Evolutionary conservation across 2,113 vertebrate species (phyloP).

Genomic region (Sinocyclocheilus grahami): DNA sequence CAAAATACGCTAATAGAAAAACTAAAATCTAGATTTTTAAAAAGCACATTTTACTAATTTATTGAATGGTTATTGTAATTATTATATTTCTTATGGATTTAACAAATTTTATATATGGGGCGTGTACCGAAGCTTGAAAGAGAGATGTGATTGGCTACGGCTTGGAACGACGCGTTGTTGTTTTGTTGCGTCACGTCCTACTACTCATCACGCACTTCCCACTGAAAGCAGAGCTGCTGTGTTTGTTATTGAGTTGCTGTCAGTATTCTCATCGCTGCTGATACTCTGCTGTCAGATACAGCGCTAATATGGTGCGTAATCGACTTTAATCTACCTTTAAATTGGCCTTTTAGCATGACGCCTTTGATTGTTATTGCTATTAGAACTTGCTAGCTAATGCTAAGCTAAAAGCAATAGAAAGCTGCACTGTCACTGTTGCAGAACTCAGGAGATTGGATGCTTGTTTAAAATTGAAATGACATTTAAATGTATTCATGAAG

Average conservation of each 20-base stretch:
- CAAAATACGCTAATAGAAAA: background rate
- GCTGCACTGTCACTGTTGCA: slow-evolving; percentile 65
- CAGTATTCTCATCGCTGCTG: background rate
- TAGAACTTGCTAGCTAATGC: background rate
- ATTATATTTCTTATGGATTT: background rate
- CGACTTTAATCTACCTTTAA: background rate
- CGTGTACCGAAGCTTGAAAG: background rate
- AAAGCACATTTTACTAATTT: fast-evolving
- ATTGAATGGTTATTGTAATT: background rate
- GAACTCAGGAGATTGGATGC: background rate
- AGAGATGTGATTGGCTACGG: slow-evolving; percentile 35
- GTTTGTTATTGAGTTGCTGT: background rate
- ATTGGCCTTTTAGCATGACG: background rate
- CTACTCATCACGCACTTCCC: background rate
- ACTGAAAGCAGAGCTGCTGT: background rate
- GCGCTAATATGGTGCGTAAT: slow-evolving; percentile 50
- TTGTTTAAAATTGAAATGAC: background rate
- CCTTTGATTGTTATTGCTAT: background rate
- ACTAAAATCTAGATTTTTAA: background rate
- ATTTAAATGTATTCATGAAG: background rate
- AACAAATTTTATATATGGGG: background rate
- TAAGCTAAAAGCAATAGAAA: slow-evolving; percentile 55
- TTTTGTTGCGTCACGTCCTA: slow-evolving; percentile 52
- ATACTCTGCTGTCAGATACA: background rate
- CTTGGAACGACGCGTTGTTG: slow-evolving; percentile 33